Evolutionary conservation across 2,888 invertebrate species (phyloP), one percentile per base, ranked within the genome.

Genomic region (Netelia melanura): DNA sequence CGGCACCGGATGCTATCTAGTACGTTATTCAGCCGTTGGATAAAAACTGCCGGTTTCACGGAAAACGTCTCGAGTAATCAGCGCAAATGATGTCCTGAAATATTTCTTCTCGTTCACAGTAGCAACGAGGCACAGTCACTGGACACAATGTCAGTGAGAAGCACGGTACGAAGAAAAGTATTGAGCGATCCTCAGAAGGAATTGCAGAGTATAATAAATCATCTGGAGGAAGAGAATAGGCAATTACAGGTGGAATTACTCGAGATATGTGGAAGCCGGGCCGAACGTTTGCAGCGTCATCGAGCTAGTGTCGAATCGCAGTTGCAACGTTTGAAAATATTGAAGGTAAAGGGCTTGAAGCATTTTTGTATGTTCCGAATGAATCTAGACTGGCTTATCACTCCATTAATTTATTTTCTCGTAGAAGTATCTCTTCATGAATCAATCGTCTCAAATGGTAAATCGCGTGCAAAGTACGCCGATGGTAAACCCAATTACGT

Each of bases 181-280:
- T 86, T 92, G 25, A 91, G 88, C 81, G 95, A 95, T 86, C 96
- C 96, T 0, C 94, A 95, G 21, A 93, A 94, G 21, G 96, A 97
- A 90, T 92, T 97, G 67, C 96, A 97, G 89, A 95, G 96, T 90
- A 96, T 97, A 86, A 97, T 97, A 71, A 94, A 94, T 83, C 96
- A 97, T 89, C 93, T 97, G 85, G 97, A 97, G 93, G 94, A 95
- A 61, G 96, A 96, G 91, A 96, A 96, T 88, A 95, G 94, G 95
- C 93, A 93, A 86, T 86, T 94, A 65, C 92, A 92, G 81, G 88
- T 91, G 17, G 94, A 94, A 84, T 88, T 94, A 68, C 89, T 90
- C 25, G 93, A 92, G 83, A 91, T 94, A 87, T 92, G 90, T 72
- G 92, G 92, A 11, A 91, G 90, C 43, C 92, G 91, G 86, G 91